These are phyloP conservation scores for Brachycybe producta DNA, from an alignment of 2,888 invertebrate species.

Conservation along the genomic window DNA sequence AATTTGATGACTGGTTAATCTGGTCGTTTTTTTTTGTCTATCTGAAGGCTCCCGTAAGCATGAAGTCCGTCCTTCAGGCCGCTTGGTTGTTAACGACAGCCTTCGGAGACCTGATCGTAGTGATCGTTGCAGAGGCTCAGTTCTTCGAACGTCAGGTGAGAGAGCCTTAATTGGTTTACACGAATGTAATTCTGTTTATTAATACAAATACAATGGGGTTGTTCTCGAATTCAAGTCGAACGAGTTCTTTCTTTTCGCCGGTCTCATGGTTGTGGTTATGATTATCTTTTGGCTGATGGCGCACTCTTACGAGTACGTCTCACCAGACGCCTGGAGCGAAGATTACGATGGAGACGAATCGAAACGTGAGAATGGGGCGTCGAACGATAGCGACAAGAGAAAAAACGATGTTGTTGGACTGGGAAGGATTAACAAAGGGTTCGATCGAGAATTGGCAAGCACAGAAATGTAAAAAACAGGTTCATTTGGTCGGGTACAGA, in stretches of 20 bases:
- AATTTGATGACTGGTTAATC: too few species aligned
- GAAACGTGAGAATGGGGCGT: too few species aligned
- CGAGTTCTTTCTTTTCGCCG: conserved; percentile 78
- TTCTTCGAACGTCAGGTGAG: conserved; percentile 60
- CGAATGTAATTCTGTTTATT: not conserved
- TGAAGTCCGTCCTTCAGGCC: conserved; percentile 90
- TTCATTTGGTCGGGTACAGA: too few species aligned
- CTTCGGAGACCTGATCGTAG: conserved; percentile 83
- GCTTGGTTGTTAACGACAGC: conserved; percentile 86
- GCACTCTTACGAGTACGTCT: conserved; percentile 62
- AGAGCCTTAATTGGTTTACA: not conserved
- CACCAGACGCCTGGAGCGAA: too few species aligned
- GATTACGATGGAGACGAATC: too few species aligned
- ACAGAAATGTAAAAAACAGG: too few species aligned
- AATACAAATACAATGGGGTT: not conserved
- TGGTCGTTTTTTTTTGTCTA: not conserved
- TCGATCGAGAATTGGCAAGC: too few species aligned
- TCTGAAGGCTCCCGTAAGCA: conserved; percentile 57
- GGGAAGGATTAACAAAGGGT: too few species aligned
- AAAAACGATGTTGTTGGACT: too few species aligned
- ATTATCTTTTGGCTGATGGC: conserved; percentile 67
- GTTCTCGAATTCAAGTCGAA: conserved; percentile 49
- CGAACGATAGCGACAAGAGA: too few species aligned
- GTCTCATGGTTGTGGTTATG: conserved; percentile 71
- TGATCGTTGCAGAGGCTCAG: conserved; percentile 66